Evolutionary conservation across 2,797 vertebrate genomes (phyloP), one percentile per base, ranked within the genome.

Genomic region (Enteromius argenteus): DNA sequence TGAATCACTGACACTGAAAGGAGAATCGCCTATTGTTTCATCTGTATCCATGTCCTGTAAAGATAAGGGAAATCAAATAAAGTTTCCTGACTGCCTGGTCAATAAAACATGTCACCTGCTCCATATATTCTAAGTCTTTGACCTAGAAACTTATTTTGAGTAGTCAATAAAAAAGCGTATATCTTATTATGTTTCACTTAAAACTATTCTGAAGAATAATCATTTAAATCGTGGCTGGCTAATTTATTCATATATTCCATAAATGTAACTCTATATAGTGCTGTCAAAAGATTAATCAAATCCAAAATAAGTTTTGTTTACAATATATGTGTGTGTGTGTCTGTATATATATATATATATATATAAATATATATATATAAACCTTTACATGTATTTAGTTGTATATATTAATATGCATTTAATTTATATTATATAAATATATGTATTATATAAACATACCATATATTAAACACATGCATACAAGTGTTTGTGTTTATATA

Each of bases 11-110:
- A 17, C 56, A 84, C 92, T 94, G 92, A 92, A 91, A 89, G 89
- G 92, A 62, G 93, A 88, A 3, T 91, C 42, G 3, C 86, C 80
- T 69, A 86, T 76, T 0, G 92, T 83, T 84, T 91, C 89, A 84
- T 92, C 90, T 81, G 94, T 91, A 79, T 96, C 95, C 94, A 96
- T 95, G 49, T 94, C 95, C 98, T 99, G 86, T 62, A 89, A 91
- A 90, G 69, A 74, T 35, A 49, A 46, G 5, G 42, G 7, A 66
- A 19, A n/a, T 53, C 14, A 58, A 37, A 78, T 15, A 62, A 76
- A 6, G 21, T 62, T 30, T 10, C 39, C 4, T 19, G 79, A 71
- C 51, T 58, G 23, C 3, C 51, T 58, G 11, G 5, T n/a, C 67
- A 72, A 46, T 72, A 53, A 80, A 32, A 39, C 15, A 3, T 1